phyloP scores from a whole-genome alignment of 1,140 invertebrate species.

The Cotesia typhae region DNA sequence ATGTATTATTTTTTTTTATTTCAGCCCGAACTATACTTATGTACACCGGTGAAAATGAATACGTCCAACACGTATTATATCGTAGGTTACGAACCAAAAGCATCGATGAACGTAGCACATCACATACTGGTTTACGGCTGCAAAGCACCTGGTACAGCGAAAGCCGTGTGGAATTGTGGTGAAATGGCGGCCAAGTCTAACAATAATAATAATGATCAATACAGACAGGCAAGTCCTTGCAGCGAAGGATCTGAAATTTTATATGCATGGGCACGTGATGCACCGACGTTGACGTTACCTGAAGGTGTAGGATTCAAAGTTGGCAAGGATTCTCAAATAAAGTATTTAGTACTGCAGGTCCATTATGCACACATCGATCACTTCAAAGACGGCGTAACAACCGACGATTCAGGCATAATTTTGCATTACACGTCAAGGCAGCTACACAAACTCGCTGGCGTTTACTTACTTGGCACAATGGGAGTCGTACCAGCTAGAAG shows the following conservation, averaged over 20 bases:
- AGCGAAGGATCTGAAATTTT: constrained; percentile 81
- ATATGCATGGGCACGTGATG: constrained; percentile 97
- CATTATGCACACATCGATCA: constrained; percentile 84
- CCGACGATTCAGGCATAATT: constrained; percentile 84
- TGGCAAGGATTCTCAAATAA: constrained; percentile 75
- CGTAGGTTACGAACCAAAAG: constrained; percentile 93
- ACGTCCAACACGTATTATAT: constrained; percentile 77
- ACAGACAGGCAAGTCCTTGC: constrained; percentile 72
- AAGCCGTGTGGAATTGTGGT: constrained; percentile 90
- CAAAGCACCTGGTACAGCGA: constrained; percentile 78
- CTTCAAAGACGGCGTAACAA: constrained; percentile 76
- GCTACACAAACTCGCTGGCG: constrained; percentile 83
- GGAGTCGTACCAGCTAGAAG: constrained; percentile 78
- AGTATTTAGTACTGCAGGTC: constrained; percentile 90
- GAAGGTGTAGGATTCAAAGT: constrained; percentile 85
- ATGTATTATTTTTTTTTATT: constrained; percentile 51
- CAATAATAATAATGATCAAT: constrained; percentile 52
- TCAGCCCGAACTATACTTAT: constrained; percentile 85
- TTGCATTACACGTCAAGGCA: constrained; percentile 79
- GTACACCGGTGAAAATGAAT: constrained; percentile 83
- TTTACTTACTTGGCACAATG: constrained; percentile 84
- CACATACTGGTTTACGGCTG: constrained; percentile 98
- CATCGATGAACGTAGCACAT: constrained; percentile 89
- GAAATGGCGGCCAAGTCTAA: constrained; percentile 78
- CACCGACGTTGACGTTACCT: constrained; percentile 85